phyloP scores from a whole-genome alignment of 2,888 invertebrate genomes.

The Diplazon laetatorius region DNA sequence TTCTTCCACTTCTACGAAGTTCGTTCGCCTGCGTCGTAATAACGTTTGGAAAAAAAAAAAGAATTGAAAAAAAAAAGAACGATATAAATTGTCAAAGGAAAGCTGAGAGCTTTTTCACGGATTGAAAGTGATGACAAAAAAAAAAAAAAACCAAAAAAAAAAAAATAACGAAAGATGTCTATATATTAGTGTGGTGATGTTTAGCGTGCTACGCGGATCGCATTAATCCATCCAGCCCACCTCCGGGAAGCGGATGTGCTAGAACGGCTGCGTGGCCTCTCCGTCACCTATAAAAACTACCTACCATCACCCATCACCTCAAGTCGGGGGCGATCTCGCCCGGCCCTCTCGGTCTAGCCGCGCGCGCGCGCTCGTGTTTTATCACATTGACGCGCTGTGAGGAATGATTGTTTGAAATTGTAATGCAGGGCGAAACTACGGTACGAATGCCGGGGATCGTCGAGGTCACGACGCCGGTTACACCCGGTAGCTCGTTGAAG shows the following conservation, averaged over 20 bases:
- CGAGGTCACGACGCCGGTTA: conserved; percentile 81
- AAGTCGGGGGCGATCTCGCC: conserved; percentile 23
- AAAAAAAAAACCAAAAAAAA: too few relatives aligned
- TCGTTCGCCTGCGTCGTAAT: neutral
- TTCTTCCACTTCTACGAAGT: conserved; percentile 15
- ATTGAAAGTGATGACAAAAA: conserved; percentile 34
- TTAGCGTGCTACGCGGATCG: conserved; percentile 30
- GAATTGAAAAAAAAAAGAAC: conserved; percentile 34
- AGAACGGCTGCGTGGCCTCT: conserved; percentile 54
- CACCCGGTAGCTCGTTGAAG: conserved; percentile 82
- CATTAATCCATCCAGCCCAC: conserved; percentile 45
- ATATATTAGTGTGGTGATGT: conserved; percentile 37
- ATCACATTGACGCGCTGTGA: conserved; percentile 46
- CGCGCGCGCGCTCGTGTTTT: too few relatives aligned
- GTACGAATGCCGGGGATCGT: conserved; percentile 83
- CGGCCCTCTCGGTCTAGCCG: conserved; percentile 40
- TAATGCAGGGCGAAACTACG: conserved; percentile 79
- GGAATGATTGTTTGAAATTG: conserved; percentile 71
- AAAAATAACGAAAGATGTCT: too few relatives aligned
- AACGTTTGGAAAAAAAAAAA: conserved; percentile 3
- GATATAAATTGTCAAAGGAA: conserved; percentile 39
- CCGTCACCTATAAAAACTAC: conserved; percentile 45
- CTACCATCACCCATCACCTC: conserved; percentile 38
- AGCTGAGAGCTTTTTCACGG: conserved; percentile 39
- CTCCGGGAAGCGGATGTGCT: conserved; percentile 58